Evolutionary conservation across 1,140 invertebrate species (phyloP).

Genomic region (Adoxophyes honmai): DNA sequence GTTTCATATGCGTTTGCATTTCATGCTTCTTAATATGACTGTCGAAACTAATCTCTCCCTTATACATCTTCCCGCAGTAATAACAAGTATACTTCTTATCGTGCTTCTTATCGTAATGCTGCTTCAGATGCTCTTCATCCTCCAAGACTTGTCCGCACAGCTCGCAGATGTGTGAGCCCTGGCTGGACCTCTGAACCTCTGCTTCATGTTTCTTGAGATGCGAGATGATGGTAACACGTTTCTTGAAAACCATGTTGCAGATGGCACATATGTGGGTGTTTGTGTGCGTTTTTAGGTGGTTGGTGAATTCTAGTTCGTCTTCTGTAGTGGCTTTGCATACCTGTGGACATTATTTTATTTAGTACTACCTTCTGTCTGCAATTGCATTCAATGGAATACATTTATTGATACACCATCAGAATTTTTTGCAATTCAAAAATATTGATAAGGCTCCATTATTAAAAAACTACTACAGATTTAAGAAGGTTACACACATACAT

Average conservation of each 20-base stretch:
- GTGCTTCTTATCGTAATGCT: conserved; percentile 51
- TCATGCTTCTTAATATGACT: conserved; percentile 68
- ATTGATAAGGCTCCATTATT: too few species aligned
- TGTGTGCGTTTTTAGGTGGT: conserved; percentile 50
- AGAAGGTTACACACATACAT: too few species aligned
- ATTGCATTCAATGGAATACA: too few species aligned
- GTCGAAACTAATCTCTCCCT: conserved; percentile 53
- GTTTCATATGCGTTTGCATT: conserved; percentile 30
- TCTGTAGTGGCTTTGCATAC: conserved; percentile 55
- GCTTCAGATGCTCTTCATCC: conserved; percentile 33
- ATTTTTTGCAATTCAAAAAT: too few species aligned
- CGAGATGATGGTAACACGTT: conserved; percentile 46
- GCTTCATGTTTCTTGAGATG: conserved; percentile 54
- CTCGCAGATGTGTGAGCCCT: conserved; percentile 51
- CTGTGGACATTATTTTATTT: too few species aligned
- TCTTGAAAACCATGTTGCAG: conserved; percentile 54
- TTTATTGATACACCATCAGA: too few species aligned
- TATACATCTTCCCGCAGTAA: conserved; percentile 62
- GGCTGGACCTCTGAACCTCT: conserved; percentile 23
- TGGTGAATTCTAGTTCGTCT: conserved; percentile 46
- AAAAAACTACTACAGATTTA: too few species aligned
- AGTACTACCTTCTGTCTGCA: too few species aligned
- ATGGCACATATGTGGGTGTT: conserved; percentile 45
- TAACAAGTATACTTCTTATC: conserved; percentile 59
- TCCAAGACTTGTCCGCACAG: conserved; percentile 48